Conservation (phyloP, 35 echinoderm and acorn worm species). For the Eucidaris tribuloides region DNA sequence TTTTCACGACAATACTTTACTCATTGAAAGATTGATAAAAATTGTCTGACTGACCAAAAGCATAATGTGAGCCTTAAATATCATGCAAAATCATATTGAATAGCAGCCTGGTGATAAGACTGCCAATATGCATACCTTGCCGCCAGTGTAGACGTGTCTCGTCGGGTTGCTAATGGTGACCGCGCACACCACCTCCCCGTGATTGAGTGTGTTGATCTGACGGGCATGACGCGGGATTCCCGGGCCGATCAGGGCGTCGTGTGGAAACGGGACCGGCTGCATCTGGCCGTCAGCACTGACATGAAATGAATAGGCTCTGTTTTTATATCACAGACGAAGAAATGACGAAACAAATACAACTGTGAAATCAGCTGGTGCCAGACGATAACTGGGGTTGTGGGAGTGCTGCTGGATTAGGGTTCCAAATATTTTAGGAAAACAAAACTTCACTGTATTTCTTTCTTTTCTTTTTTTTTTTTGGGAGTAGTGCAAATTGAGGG, state of each 20-base stretch:
- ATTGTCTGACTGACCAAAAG: no score
- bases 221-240: conserved; percentile 93
- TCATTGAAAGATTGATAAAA: no score
- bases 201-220: conserved; percentile 98
- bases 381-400: no score
- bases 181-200: conserved; percentile 99
- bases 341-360: neutral
- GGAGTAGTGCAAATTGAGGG: no score
- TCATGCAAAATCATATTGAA: no score
- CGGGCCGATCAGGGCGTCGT: conserved; percentile 89
- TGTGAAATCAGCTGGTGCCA: neutral
- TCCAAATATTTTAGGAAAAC: no score
- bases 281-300: conserved; percentile 99
- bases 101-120: no score
- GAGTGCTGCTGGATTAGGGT: no score
- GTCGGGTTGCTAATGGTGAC: conserved; percentile 99
- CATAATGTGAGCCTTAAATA: no score
- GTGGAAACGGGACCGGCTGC: conserved; percentile 99
- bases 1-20: no score
- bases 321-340: neutral
- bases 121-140: conserved; percentile 91
- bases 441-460: no score
- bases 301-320: conserved; percentile 99
- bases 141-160: conserved; percentile 98
- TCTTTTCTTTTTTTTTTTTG: no score